Evolutionary conservation across 2,797 vertebrate species (phyloP).

Genomic region (Epinephelus coioides): DNA sequence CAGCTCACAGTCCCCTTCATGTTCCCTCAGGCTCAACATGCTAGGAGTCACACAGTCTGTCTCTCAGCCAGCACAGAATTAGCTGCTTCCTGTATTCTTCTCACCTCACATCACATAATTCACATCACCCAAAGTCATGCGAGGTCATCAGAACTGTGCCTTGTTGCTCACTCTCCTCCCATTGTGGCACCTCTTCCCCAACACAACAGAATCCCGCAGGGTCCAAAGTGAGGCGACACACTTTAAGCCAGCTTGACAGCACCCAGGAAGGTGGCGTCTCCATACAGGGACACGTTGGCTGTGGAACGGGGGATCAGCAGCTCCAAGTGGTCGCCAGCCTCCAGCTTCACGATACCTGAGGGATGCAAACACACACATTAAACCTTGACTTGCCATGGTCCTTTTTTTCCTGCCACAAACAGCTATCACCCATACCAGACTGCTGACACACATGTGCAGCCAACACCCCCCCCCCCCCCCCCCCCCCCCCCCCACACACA

Average conservation of each 20-base stretch:
- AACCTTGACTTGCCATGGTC: neutral
- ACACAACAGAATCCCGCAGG: neutral
- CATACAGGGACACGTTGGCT: slow-evolving; percentile 91
- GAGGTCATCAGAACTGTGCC: slow-evolving; percentile 21
- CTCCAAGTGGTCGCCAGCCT: slow-evolving; percentile 93
- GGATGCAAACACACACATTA: slow-evolving; percentile 32
- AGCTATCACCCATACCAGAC: neutral
- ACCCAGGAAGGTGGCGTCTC: slow-evolving; percentile 94
- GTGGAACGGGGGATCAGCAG: slow-evolving; percentile 91
- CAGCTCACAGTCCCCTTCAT: neutral
- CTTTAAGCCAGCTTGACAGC: slow-evolving; percentile 92
- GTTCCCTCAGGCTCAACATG: slow-evolving; percentile 13
- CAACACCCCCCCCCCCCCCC: too few species aligned
- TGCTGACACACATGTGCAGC: neutral
- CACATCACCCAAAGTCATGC: slow-evolving; percentile 20
- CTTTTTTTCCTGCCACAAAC: neutral
- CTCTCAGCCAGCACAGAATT: slow-evolving; percentile 12
- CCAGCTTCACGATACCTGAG: slow-evolving; percentile 94
- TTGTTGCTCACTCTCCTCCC: neutral
- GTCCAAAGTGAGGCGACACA: slow-evolving; percentile 11
- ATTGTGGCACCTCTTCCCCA: neutral
- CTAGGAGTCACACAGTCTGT: slow-evolving; percentile 4
- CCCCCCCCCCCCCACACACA: too few species aligned
- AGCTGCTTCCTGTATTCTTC: slow-evolving; percentile 29
- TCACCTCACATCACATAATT: slow-evolving; percentile 6